Evolutionary conservation across 2,888 invertebrate species (phyloP).

Genomic region (Diachrysia chrysitis): DNA sequence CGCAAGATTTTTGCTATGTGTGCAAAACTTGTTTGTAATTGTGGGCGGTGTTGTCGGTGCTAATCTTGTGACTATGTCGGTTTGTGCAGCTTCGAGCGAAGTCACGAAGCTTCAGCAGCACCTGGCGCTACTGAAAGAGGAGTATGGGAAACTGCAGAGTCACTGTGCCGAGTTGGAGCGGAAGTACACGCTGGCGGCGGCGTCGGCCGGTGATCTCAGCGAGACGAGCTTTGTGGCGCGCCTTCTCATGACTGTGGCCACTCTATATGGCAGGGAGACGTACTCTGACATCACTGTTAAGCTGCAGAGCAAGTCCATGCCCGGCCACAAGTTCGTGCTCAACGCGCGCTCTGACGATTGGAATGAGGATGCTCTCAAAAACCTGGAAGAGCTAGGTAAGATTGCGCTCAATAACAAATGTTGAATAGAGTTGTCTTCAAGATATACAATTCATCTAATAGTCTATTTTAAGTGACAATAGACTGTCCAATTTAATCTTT

Average conservation of each 20-base stretch:
- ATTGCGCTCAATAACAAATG: background rate
- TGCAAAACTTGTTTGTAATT: slow-evolving; percentile 65
- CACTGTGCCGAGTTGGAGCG: slow-evolving; percentile 94
- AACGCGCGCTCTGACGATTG: slow-evolving; percentile 96
- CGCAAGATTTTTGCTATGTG: slow-evolving; percentile 56
- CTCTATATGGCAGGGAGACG: slow-evolving; percentile 93
- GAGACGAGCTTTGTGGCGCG: slow-evolving; percentile 96
- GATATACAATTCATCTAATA: background rate
- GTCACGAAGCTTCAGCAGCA: slow-evolving; percentile 94
- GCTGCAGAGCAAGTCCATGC: slow-evolving; percentile 92
- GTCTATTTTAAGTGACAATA: background rate
- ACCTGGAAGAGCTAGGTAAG: slow-evolving; percentile 91
- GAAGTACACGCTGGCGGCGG: slow-evolving; percentile 94
- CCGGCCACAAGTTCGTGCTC: slow-evolving; percentile 97
- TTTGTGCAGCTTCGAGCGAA: slow-evolving; percentile 88
- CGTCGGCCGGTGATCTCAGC: slow-evolving; percentile 90
- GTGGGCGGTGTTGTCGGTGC: slow-evolving; percentile 80
- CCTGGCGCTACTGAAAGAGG: slow-evolving; percentile 94
- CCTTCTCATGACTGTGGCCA: slow-evolving; percentile 94
- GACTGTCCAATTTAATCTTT: background rate
- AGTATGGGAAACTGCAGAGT: slow-evolving; percentile 96
- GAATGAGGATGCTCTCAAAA: slow-evolving; percentile 92
- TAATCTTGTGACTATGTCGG: slow-evolving; percentile 69
- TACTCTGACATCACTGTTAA: slow-evolving; percentile 95
- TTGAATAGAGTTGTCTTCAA: background rate